Base-by-base conservation (phyloP, 1,140 invertebrate species). In the Drosophila sturtevanti region DNA sequence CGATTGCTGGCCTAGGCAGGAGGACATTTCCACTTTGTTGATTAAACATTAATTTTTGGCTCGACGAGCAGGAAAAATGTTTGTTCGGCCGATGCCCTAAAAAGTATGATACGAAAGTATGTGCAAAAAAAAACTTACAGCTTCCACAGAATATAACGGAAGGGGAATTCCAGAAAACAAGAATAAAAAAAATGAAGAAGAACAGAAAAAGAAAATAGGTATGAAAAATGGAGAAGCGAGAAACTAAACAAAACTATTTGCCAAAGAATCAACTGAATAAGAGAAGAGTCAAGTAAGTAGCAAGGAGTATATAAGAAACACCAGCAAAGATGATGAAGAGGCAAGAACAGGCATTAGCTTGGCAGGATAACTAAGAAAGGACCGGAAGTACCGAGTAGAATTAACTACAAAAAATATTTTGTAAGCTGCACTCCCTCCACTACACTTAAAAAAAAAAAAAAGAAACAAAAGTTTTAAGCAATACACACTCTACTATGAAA, bases 31-130 rank as follows among this genome's bases (percentile, higher is more conserved):
- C 79, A 77, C 67, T 77, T 77, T 77, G 56, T 72, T 81, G 81
- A 81, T 87, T 85, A 87, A 87, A 78, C 62, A 87, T 85, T 81
- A 61, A 85, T 85, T 77, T 51, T 62, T 73, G 68, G 59, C 65
- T 76, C 65, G 65, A 21, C 16, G 41, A 44, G 10, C 16, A 44
- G 10, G 16, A 11, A 21, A 48, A 48, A 48, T 21, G 16, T 44
- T 44, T 44, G 14, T 44, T 44, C 24, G 6, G 7, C 6, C 18
- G 24, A 11, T 34, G 58, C 64, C 44, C 60, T n/a, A 37, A 58
- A 66, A 77, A 70, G 55, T 66, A 75, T 75, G 71, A 65, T 72
- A 61, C 56, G 27, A 65, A 72, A 75, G 10, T 72, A 76, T 76
- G 58, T 59, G 38, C 51, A 70, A 59, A 51, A 62, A 34, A 51